Evolutionary conservation across 2,113 vertebrate species (phyloP).

Genomic region (Phocoena sinus): DNA sequence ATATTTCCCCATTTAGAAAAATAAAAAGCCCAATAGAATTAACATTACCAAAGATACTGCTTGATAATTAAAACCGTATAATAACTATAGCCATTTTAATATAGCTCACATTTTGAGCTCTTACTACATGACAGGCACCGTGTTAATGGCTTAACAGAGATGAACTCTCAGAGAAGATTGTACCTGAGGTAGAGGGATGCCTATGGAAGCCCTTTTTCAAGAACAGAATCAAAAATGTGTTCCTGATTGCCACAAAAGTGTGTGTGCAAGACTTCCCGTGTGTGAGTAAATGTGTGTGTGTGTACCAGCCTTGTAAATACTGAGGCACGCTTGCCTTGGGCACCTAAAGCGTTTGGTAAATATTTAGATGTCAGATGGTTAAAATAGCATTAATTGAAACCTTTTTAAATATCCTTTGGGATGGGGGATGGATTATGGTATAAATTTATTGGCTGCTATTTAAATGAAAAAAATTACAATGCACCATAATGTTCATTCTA

Average conservation of each 20-base stretch:
- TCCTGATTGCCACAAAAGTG: not conserved
- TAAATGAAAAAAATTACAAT: conserved; percentile 62
- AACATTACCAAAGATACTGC: not conserved
- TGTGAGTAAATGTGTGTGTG: not conserved
- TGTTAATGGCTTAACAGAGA: not conserved
- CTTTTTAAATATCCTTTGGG: not conserved
- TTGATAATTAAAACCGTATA: not conserved
- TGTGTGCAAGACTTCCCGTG: not conserved
- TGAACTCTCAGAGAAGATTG: not conserved
- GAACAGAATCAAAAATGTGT: not conserved
- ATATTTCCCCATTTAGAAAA: not conserved
- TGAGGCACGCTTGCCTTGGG: not conserved
- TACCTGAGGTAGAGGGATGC: not conserved
- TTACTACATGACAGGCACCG: not conserved
- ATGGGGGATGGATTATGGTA: not conserved
- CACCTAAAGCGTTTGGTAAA: conserved; percentile 28
- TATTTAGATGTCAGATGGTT: not conserved
- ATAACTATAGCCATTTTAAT: not conserved
- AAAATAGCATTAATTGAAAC: not conserved
- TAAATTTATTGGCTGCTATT: conserved; percentile 60
- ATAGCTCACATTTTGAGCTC: not conserved
- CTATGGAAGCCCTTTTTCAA: not conserved
- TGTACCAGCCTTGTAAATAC: not conserved
- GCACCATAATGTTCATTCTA: conserved; percentile 59
- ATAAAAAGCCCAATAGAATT: not conserved